Evolutionary conservation across 2,888 invertebrate species (phyloP), one percentile per base, ranked within the genome.

Genomic region (Spilarctia lutea): DNA sequence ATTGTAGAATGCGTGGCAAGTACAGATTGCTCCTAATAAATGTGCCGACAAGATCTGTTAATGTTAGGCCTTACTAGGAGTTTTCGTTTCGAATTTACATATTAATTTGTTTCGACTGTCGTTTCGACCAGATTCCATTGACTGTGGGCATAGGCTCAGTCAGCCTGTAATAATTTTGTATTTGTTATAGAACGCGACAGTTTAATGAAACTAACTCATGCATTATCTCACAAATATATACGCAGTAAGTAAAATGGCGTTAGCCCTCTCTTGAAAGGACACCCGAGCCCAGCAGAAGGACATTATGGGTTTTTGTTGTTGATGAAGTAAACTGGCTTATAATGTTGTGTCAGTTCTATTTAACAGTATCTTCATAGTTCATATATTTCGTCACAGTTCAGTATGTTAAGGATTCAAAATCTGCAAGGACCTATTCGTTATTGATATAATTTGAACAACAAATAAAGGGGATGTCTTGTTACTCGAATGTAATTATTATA

Each of bases 21-120:
- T 85, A 86, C 81, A 86, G 85, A 88, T 88, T 84, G 84, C 78
- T 82, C 80, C 77, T 86, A 86, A 87, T 85, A 87, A 86, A 89
- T 83, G 84, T 82, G 79, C 75, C 80, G 81, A 75, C 83, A 81
- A 79, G 77, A 80, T 68, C 83, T 74, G 78, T 75, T 81, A 81
- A 79, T 75, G 68, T 68, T 16, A 30, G 27, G 27, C 69, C 65
- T 67, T 83, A 85, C 85, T 71, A 81, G 18, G 18, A 8, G 48
- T 69, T 69, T 52, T 56, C 69, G n/a, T 56, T 69, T 20, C 1
- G 10, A 45, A 45, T 11, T 10, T 42, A 11, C 42, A 10, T 42
- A 11, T 42, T 42, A 3, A 39, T 39, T 39, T 39, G 3, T 6
- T 6, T 39, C 0, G 6, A 39, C 42, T 8, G 11, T 42, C 11